phyloP scores from a whole-genome alignment of 2,113 vertebrate genomes.

The Thamnaconus septentrionalis region DNA sequence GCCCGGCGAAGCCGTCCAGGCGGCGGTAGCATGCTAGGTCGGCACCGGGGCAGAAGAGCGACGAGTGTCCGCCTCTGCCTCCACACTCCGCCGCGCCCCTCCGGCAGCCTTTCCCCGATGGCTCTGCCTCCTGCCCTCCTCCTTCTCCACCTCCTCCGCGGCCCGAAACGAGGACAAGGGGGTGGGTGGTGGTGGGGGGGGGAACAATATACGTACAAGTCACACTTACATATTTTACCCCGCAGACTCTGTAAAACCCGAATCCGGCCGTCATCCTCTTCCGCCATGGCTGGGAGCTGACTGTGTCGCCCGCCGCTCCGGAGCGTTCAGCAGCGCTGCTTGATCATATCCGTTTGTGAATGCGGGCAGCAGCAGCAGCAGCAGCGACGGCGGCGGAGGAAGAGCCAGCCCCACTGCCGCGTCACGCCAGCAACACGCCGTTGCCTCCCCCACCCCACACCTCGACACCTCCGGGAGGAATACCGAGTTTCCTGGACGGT shows the following conservation, averaged over 20 bases:
- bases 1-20: slow-evolving; percentile 3
- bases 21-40: slow-evolving; percentile 52
- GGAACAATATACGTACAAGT: too few relatives aligned
- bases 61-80: slow-evolving; percentile 35
- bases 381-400: slow-evolving; percentile 32
- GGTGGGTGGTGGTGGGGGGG: too few relatives aligned
- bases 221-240: slow-evolving; percentile 87
- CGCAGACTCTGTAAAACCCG: slow-evolving; percentile 85
- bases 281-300: slow-evolving; percentile 80
- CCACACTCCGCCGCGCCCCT: slow-evolving; percentile 72
- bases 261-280: slow-evolving; percentile 79
- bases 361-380: slow-evolving; percentile 41
- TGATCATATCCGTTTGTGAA: slow-evolving; percentile 80
- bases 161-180: too few relatives aligned
- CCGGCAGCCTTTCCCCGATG: slow-evolving; percentile 46
- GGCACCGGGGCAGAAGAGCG: slow-evolving; percentile 31
- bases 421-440: slow-evolving; percentile 60
- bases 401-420: slow-evolving; percentile 68
- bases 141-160: neutral
- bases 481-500: slow-evolving; percentile 20
- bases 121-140: slow-evolving; percentile 1
- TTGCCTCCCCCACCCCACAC: neutral
- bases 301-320: slow-evolving; percentile 56
- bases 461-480: slow-evolving; percentile 18
- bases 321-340: slow-evolving; percentile 67